Evolutionary conservation across 2,888 invertebrate species (phyloP), one percentile per base, ranked within the genome.

Genomic region (Clitarchus hookeri): DNA sequence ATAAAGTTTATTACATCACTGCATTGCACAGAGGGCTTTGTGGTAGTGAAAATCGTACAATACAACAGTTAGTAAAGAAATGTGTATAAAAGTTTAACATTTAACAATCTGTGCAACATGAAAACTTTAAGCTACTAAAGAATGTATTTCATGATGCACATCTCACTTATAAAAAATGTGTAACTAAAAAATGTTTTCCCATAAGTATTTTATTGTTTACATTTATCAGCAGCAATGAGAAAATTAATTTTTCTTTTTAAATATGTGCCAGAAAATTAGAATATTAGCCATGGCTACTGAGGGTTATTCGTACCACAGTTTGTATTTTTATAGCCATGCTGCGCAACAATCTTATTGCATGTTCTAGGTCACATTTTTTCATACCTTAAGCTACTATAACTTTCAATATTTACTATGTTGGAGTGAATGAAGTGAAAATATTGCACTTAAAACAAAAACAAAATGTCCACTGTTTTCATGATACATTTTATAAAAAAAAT

Each of bases 401-500:
- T 65, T 19, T 65, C n/a, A n/a, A 23, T 65, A n/a, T 65, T 23
- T 65, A 65, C 65, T 9, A 65, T 8, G 23, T 16, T 4, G 19
- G n/a, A 16, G 65, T 65, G n/a, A n/a, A 0, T 65, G 65, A 65
- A 65, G 16, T 65, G 19, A 65, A 65, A n/a, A n/a, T 65, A 19
- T 65, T 65, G n/a, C 65, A 65, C 23, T 65, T 82, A 11, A 36
- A 82, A 82, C 82, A 82, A 82, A 19, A 27, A 82, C 16, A 27
- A 6, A 16, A 25, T n/a, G 19, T 36, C 13, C 23, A 82, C 27
- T 82, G 4, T 27, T 82, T 82, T 23, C 25, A 36, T 82, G 82
- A 36, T 79, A 82, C 27, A 36, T 82, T n/a, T 23, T 27, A 36
- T 36, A 27, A 27, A 23, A 27, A 82, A 0, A 26, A 23, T 82